phyloP scores from a whole-genome alignment of 2,888 invertebrate genomes.

The Pseudoips prasinana region DNA sequence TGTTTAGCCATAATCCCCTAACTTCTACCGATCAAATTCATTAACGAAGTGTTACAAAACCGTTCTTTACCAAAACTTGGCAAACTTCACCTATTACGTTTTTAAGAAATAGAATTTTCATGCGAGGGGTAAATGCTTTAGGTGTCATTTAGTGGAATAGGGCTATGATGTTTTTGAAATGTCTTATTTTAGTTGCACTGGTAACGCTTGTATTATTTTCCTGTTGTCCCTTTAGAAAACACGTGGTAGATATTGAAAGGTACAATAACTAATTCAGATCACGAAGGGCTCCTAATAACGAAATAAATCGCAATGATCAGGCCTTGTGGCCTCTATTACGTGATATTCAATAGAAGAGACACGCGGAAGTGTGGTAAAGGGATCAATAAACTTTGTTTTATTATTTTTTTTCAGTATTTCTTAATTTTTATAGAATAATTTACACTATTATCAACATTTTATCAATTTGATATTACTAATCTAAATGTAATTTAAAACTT shows the following conservation, averaged over 20 bases:
- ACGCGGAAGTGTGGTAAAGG: background rate
- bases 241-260: constrained; percentile 12
- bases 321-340: constrained; percentile 33
- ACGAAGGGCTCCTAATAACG: constrained; percentile 32
- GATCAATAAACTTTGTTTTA: no score
- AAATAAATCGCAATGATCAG: constrained; percentile 37
- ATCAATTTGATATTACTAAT: no score
- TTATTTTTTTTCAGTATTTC: no score
- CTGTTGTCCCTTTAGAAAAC: no score
- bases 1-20: constrained; percentile 7
- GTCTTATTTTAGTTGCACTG: no score
- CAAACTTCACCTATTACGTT: constrained; percentile 19
- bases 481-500: no score
- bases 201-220: no score
- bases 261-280: constrained; percentile 27
- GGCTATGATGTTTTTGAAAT: no score
- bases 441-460: no score
- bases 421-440: no score
- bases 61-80: constrained; percentile 25
- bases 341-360: constrained; percentile 24
- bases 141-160: no score
- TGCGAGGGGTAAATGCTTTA: constrained; percentile 4
- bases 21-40: constrained; percentile 30
- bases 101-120: constrained; percentile 16
- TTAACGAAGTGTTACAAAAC: constrained; percentile 31